These are phyloP conservation scores for Xylota sylvarum DNA, from an alignment of 2,888 invertebrate genomes.

Conservation along the genomic window DNA sequence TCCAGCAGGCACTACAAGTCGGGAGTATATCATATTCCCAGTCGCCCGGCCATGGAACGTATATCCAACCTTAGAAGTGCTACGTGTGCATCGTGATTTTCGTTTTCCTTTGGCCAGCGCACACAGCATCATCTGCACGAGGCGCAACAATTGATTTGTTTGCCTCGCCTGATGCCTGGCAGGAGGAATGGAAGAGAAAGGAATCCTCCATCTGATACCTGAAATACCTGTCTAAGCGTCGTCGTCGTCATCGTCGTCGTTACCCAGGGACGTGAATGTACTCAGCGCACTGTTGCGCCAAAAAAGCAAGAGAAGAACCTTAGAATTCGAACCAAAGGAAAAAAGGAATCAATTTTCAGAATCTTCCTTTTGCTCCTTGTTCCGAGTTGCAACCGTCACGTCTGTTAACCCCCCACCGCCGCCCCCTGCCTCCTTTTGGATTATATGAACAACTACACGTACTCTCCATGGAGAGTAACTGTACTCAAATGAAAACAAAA, in stretches of 20 bases:
- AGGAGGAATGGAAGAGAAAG: conserved; percentile 24
- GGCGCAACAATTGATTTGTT: conserved; percentile 68
- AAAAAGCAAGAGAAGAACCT: conserved; percentile 25
- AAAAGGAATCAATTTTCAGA: conserved; percentile 53
- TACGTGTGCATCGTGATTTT: conserved; percentile 62
- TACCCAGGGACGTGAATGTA: conserved; percentile 40
- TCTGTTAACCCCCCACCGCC: neutral
- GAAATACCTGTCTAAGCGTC: conserved; percentile 73
- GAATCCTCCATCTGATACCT: conserved; percentile 55
- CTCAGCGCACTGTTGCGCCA: conserved; percentile 33
- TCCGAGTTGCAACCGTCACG: neutral
- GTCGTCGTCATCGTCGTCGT: conserved; percentile 18
- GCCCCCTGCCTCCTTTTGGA: neutral
- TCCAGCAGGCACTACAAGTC: neutral
- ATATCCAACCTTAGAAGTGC: conserved; percentile 36
- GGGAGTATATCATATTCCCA: conserved; percentile 43
- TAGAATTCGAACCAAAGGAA: conserved; percentile 14
- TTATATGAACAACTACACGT: neutral
- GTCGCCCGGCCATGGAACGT: conserved; percentile 5
- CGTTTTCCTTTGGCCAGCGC: conserved; percentile 58
- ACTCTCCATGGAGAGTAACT: conserved; percentile 35
- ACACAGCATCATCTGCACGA: conserved; percentile 40
- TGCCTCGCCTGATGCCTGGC: conserved; percentile 1
- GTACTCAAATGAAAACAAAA: conserved; percentile 69
- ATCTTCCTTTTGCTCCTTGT: conserved; percentile 14